Evolutionary conservation across 2,113 vertebrate species (phyloP), one percentile per base, ranked within the genome.

Genomic region (Sprattus sprattus): DNA sequence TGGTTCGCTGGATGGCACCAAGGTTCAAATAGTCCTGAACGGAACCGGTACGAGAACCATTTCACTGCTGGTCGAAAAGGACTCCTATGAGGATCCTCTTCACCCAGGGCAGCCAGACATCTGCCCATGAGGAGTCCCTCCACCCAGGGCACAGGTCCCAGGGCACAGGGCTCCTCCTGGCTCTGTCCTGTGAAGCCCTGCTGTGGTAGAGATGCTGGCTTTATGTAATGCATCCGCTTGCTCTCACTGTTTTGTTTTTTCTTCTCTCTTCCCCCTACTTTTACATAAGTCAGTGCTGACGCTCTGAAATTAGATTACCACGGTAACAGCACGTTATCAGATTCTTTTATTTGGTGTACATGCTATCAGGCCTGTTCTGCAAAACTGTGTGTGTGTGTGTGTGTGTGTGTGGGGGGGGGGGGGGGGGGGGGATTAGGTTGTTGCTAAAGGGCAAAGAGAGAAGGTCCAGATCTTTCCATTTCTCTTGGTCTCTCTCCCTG

Each of bases 281-380:
- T 85, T 83, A 85, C 50, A 78, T 83, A 85, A 90, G 82, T 60
- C 82, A 75, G 28, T 3, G 45, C 45, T 86, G 78, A 64, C 15
- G 28, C 87, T 44, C 75, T 80, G 91, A 91, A 92, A 93, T 91
- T 92, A 90, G 91, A 92, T 93, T 91, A 92, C 82, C 89, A 91
- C 87, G 85, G 89, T 89, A 86, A 84, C 81, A 75, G 89, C 89
- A 85, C 93, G n/a, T 90, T 91, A 90, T 89, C 81, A 88, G 82
- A 92, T 91, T 91, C 91, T 60, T 86, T 71, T 52, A 82, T 87
- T 91, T 87, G 89, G 84, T 82, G 85, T 50, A 89, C 44, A 50
- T 13, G 57, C 83, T 2, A 39, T 49, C 78, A 81, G 32, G 22
- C n/a, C 25, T 57, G n/a, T 54, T 45, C 9, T 28, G 22, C 13